A percentile compares a stretch with the other conserved stretches of the same genome.
These are phyloP conservation scores for Galeopterus variegatus DNA, from an alignment of 2,113 vertebrate species.

Conservation along the genomic window DNA sequence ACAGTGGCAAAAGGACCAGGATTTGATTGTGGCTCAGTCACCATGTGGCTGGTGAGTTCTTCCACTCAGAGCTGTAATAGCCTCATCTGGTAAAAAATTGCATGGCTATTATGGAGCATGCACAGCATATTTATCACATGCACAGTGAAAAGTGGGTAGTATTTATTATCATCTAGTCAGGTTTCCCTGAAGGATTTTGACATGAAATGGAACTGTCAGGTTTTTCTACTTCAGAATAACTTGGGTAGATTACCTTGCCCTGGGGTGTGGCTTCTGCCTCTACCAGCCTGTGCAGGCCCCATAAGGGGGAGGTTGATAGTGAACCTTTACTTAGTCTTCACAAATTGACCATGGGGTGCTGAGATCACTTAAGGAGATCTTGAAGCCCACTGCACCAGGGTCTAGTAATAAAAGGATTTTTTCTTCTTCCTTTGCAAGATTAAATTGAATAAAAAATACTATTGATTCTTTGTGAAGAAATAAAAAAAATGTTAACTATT, in stretches of 20 bases:
- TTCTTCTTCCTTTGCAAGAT: not conserved
- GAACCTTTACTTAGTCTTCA: not conserved
- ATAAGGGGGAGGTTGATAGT: fast-evolving
- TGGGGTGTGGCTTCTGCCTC: not conserved
- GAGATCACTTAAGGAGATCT: not conserved
- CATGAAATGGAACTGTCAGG: not conserved
- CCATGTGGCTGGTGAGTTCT: fast-evolving
- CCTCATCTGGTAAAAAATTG: not conserved
- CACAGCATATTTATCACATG: not conserved
- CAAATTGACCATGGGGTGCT: not conserved
- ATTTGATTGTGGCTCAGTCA: not conserved
- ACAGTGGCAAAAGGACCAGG: not conserved
- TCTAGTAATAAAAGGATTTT: not conserved
- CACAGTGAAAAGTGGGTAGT: not conserved
- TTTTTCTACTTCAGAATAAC: not conserved
- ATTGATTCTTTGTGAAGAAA: constrained; percentile 61
- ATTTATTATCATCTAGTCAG: not conserved
- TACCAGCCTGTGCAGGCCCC: not conserved
- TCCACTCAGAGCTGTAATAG: not conserved
- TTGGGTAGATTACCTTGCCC: not conserved
- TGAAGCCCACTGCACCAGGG: not conserved
- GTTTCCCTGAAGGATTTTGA: not conserved
- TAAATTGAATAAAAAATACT: constrained; percentile 47
- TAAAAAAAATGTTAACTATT: constrained; percentile 66
- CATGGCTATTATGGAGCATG: not conserved